Evolutionary conservation across 1,140 invertebrate genomes (phyloP).

Genomic region (Brachionus sp.): DNA sequence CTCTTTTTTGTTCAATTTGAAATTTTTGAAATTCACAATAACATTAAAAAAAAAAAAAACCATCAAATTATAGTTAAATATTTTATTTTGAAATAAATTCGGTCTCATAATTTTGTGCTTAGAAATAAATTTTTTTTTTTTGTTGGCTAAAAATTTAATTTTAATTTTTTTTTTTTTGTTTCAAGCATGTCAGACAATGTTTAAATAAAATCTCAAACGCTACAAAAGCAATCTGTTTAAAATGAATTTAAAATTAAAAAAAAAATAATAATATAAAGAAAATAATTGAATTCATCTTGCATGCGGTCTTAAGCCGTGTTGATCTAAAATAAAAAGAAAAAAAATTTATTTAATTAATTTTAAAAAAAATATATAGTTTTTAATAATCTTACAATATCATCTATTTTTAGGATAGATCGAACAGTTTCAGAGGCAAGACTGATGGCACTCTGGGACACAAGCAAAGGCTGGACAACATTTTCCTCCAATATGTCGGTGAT

Average conservation of each 20-base stretch:
- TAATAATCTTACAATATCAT: constrained; percentile 73
- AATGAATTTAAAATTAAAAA: too few relatives aligned
- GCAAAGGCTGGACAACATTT: constrained; percentile 91
- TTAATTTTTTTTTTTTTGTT: too few relatives aligned
- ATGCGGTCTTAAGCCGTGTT: neutral
- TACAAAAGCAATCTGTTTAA: neutral
- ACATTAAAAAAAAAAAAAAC: too few relatives aligned
- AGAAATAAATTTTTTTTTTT: too few relatives aligned
- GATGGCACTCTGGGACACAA: constrained; percentile 89
- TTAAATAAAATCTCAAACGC: neutral
- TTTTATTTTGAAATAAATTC: neutral
- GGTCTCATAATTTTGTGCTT: too few relatives aligned
- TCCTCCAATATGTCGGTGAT: constrained; percentile 61
- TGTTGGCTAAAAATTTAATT: too few relatives aligned
- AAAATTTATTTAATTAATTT: too few relatives aligned
- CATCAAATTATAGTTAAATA: neutral
- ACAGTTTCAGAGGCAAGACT: constrained; percentile 93
- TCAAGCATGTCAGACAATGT: neutral
- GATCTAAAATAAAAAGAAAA: neutral
- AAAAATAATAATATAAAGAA: neutral
- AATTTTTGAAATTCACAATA: too few relatives aligned
- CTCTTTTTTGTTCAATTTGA: too few relatives aligned
- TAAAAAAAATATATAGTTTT: neutral
- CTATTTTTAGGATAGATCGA: constrained; percentile 95
- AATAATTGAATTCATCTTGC: neutral